phyloP scores from a whole-genome alignment of 2,113 vertebrate genomes.

The Naja naja region DNA sequence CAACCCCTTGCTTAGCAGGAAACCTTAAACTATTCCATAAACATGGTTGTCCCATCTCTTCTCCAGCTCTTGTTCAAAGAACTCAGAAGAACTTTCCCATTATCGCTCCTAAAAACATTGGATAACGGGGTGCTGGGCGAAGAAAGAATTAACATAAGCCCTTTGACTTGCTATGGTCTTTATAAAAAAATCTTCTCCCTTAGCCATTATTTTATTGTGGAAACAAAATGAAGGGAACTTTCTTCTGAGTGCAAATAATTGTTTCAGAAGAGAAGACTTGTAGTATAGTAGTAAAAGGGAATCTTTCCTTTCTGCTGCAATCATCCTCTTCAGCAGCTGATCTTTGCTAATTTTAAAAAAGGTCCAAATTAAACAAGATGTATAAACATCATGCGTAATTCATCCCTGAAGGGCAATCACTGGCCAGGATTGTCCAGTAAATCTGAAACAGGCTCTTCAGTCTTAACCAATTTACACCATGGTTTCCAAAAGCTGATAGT shows the following conservation, averaged over 20 bases:
- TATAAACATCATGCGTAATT: background rate
- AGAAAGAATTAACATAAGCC: background rate
- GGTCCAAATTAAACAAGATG: background rate
- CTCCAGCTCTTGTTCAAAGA: background rate
- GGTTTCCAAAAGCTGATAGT: background rate
- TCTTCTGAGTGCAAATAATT: background rate
- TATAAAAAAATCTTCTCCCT: background rate
- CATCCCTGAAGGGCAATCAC: background rate
- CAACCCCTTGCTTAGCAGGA: no score
- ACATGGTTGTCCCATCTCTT: no score
- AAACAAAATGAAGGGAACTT: background rate
- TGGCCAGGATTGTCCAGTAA: no score
- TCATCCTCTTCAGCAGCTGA: background rate
- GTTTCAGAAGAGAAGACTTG: background rate
- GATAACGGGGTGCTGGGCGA: fast-evolving
- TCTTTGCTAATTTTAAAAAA: background rate
- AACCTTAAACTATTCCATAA: no score
- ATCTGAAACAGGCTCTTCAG: background rate
- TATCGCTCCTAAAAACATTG: background rate
- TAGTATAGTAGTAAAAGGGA: background rate
- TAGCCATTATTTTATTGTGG: background rate
- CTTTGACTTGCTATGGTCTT: background rate
- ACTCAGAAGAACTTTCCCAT: background rate
- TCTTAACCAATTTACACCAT: background rate
- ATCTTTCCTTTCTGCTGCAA: background rate